phyloP scores from a whole-genome alignment of 2,888 invertebrate species.

The Scaptodrosophila latifasciaeformis region DNA sequence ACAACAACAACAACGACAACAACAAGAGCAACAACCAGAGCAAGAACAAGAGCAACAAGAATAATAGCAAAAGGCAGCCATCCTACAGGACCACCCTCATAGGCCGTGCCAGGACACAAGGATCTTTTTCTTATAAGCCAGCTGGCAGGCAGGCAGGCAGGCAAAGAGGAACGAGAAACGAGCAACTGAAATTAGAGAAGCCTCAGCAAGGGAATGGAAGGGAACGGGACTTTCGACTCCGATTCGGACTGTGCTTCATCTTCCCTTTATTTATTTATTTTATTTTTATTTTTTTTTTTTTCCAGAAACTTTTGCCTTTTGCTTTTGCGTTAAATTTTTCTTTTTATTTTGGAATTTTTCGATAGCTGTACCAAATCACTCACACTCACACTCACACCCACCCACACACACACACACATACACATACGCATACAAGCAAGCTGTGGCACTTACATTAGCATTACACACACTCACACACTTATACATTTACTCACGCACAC shows the following conservation, averaged over 20 bases:
- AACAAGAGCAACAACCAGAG: background rate
- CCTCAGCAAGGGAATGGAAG: too few species aligned
- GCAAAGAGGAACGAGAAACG: too few species aligned
- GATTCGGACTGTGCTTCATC: too few species aligned
- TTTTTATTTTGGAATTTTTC: slow-evolving; percentile 68
- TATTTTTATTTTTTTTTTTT: slow-evolving; percentile 22
- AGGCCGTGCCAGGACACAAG: slow-evolving; percentile 20
- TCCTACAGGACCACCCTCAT: background rate
- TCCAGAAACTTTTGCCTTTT: slow-evolving; percentile 56
- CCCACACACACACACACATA: slow-evolving; percentile 9
- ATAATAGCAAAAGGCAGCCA: background rate
- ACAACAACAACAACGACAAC: slow-evolving; percentile 12
- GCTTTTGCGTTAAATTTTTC: slow-evolving; percentile 63
- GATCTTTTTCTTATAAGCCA: slow-evolving; percentile 36
- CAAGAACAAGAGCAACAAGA: slow-evolving; percentile 8
- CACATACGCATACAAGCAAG: slow-evolving; percentile 1
- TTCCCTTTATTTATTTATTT: slow-evolving; percentile 25
- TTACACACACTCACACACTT: slow-evolving; percentile 25
- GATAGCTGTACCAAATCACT: slow-evolving; percentile 53
- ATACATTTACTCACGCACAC: slow-evolving; percentile 16
- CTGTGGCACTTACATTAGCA: slow-evolving; percentile 16
- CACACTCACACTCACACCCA: slow-evolving; percentile 22
- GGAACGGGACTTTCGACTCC: too few species aligned
- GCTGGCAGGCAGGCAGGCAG: too few species aligned
- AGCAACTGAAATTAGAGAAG: slow-evolving; percentile 62